Base-by-base conservation (phyloP, 2,113 vertebrate species). In the Procavia capensis region DNA sequence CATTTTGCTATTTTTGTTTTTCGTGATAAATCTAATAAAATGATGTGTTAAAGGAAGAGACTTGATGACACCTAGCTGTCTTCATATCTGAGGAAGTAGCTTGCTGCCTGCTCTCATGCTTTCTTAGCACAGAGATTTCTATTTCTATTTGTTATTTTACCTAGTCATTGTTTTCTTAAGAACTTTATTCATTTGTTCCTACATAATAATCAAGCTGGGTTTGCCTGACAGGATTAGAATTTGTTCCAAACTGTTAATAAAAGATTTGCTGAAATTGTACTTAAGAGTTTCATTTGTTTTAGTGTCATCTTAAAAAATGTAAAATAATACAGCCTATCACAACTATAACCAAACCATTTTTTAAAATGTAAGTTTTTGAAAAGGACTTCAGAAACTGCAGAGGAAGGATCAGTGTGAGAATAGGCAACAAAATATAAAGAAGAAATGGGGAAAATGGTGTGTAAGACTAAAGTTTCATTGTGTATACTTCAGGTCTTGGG, bases 1-100 rank as follows among this genome's bases (percentile, higher is more conserved):
- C 6, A 64, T 87, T 66, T 95, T 50, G 54, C 39, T 86, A 59
- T 96, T 83, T 97, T 90, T 81, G n/a, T 63, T 91, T 91, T 91
- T 94, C 78, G 81, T 88, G 72, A 72, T 27, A 59, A 76, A 39
- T 7, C 64, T 85, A 25, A 72, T 92, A 29, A 88, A 87, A 66
- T 90, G 68, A 74, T 72, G 57, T 29, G 57, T 76, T 75, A 19
- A 34, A 57, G 16, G 0, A 50, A 43, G 29, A 54, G 29, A 64
- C 29, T 39, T 84, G 39, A 20, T 85, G 45, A 64, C 36, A 31
- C 41, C 34, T 14, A 27, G 91, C 19, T 22, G 19, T 87, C 16
- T 64, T 91, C 19, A 43, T 25, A 10, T 0, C 19, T 39, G 68
- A 86, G 63, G 66, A 29, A 29, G 68, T 92, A 64, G 19, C 29